Base-by-base conservation (phyloP, 2,113 vertebrate species). In the Typhlomys cinereus region DNA sequence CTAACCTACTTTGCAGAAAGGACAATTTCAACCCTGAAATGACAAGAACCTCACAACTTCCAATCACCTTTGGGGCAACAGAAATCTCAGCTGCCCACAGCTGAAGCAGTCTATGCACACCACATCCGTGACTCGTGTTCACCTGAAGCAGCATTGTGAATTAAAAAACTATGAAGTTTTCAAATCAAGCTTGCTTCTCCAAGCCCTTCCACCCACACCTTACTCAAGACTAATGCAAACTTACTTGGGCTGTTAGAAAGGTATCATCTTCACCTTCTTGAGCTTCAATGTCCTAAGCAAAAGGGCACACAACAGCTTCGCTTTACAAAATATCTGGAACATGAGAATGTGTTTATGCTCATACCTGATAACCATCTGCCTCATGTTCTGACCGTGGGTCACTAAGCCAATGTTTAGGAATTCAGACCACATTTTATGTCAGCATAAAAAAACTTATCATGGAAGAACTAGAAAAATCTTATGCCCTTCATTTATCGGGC, bases 181-280 rank as follows among this genome's bases (percentile, higher is more conserved):
- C 36, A 89, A 96, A 95, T 36, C 71, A 71, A 91, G 59, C 95
- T 86, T 89, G 44, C 48, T 82, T 86, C 93, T 88, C 90, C 75
- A 78, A 91, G 67, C 94, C 92, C 88, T 91, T 93, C 95, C 83
- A 92, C 92, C 91, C 94, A 74, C 92, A 89, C 75, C 70, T 83
- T 57, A 96, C 88, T 85, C 87, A 95, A 71, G 93, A 96, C 29
- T 74, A 90, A 96, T 75, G 61, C 86, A 75, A 97, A 98, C 98
- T 98, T 97, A 98, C 98, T 85, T 96, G 98, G 92, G 93, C 95
- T 94, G 97, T 6, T 91, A 96, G 93, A 97, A 98, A 98, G 96
- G 92, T 54, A 46, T 97, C 97, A 94, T 98, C 98, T 98, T 98
- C 98, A 95, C 95, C 74, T 80, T 98, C 98, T 97, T 97, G 98